phyloP scores from a whole-genome alignment of 2,797 vertebrate genomes.

The Micropoecilia bifurca region DNA sequence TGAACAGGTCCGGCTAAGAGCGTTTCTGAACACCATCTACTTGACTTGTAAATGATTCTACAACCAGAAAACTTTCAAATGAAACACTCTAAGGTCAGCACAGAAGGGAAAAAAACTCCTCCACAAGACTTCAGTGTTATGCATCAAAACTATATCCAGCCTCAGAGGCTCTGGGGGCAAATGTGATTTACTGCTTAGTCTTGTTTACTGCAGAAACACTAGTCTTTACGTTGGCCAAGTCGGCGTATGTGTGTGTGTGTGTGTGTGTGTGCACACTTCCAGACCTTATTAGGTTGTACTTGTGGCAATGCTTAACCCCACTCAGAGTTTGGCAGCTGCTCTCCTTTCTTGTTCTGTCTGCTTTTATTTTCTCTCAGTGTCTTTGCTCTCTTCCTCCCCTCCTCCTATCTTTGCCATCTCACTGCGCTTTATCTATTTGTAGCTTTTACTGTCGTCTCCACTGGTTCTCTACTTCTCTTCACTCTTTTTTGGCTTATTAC shows the following conservation, averaged over 20 bases:
- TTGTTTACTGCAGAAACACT: conserved; percentile 68
- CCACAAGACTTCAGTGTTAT: conserved; percentile 39
- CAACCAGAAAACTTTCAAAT: conserved; percentile 25
- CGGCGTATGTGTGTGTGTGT: conserved; percentile 39
- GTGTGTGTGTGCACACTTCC: conserved; percentile 70
- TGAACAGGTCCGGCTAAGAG: not conserved
- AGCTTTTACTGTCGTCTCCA: conserved; percentile 20
- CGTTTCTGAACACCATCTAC: conserved; percentile 1
- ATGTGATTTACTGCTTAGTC: conserved; percentile 65
- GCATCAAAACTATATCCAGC: conserved; percentile 54
- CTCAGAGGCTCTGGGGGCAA: conserved; percentile 42
- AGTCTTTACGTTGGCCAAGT: conserved; percentile 61
- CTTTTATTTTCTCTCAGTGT: conserved; percentile 42
- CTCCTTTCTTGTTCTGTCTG: conserved; percentile 49
- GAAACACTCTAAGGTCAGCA: conserved; percentile 31
- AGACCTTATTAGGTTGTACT: conserved; percentile 79
- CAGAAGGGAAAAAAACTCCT: conserved; percentile 10
- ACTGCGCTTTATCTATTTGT: conserved; percentile 16
- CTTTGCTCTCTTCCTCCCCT: conserved; percentile 28
- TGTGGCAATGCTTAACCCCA: conserved; percentile 80
- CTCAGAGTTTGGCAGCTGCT: conserved; percentile 76
- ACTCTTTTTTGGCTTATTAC: not conserved
- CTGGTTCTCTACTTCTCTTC: conserved; percentile 9
- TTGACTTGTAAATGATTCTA: conserved; percentile 26
- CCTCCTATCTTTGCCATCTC: conserved; percentile 31